Percentiles rank a stretch among this genome's conserved stretches.
phyloP scores from a whole-genome alignment of 1,140 invertebrate species.

The Drosophila sechellia region DNA sequence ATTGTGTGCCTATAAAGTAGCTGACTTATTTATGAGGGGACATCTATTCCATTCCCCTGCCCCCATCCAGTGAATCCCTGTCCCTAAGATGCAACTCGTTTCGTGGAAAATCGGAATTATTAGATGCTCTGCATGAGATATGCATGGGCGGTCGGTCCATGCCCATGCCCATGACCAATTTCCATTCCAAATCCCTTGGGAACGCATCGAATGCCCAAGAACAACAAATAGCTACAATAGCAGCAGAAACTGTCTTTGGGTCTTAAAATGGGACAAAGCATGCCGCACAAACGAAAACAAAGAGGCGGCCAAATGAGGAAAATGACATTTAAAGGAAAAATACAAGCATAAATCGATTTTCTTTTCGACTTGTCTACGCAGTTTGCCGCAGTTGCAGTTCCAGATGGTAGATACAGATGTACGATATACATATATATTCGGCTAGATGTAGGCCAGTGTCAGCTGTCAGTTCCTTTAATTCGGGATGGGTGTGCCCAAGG shows the following conservation, averaged over 20 bases:
- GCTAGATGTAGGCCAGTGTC: conserved; percentile 55
- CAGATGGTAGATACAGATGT: conserved; percentile 38
- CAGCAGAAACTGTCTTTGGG: conserved; percentile 48
- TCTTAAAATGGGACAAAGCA: conserved; percentile 79
- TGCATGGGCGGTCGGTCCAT: conserved; percentile 56
- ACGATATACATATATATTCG: too few species aligned
- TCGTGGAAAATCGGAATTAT: conserved; percentile 75
- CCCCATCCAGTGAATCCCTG: conserved; percentile 1
- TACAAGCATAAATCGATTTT: conserved; percentile 66
- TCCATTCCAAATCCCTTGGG: conserved; percentile 64
- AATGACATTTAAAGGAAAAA: conserved; percentile 71
- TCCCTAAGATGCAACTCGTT: conserved; percentile 63
- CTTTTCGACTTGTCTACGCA: conserved; percentile 31
- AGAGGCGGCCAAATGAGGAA: conserved; percentile 65
- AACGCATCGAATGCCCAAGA: conserved; percentile 51
- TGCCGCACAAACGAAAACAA: conserved; percentile 76
- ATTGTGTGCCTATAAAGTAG: conserved; percentile 63
- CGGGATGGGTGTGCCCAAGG: conserved; percentile 17
- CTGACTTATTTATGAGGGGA: conserved; percentile 78
- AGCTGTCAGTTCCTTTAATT: conserved; percentile 57
- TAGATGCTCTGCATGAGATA: conserved; percentile 68
- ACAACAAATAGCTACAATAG: conserved; percentile 29
- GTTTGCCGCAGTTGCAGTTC: conserved; percentile 41
- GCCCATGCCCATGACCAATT: conserved; percentile 40
- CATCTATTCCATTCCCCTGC: conserved; percentile 39